Conservation (phyloP, 1,140 invertebrate species). For the Euwallacea similis region DNA sequence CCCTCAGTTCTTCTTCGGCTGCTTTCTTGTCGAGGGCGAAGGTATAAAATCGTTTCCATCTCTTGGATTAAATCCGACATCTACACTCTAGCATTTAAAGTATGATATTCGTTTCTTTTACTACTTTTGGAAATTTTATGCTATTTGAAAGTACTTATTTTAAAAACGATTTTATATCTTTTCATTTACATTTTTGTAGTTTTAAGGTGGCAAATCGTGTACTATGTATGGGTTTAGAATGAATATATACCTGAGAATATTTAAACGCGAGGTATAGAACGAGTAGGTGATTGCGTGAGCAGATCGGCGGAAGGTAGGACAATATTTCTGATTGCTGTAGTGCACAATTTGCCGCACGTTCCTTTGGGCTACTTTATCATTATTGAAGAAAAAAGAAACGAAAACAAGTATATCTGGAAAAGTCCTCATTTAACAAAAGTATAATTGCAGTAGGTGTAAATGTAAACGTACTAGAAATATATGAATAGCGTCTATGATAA, state of each 20-base stretch:
- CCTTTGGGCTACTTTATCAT: constrained; percentile 45
- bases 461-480: constrained; percentile 12
- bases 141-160: too few species aligned
- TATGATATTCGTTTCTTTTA: too few species aligned
- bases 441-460: neutral
- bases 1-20: constrained; percentile 11
- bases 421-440: constrained; percentile 2
- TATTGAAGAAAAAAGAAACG: constrained; percentile 22
- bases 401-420: neutral
- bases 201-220: constrained; percentile 42
- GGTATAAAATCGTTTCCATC: constrained; percentile 31
- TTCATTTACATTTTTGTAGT: constrained; percentile 26
- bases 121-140: too few species aligned
- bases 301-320: constrained; percentile 36
- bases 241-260: constrained; percentile 41
- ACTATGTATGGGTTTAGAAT: constrained; percentile 43
- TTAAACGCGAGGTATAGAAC: constrained; percentile 37
- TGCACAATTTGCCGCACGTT: constrained; percentile 46
- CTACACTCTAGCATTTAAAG: too few species aligned
- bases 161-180: constrained; percentile 26
- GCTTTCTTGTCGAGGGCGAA: constrained; percentile 23
- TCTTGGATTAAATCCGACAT: too few species aligned
- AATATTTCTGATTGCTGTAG: constrained; percentile 43
- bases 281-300: constrained; percentile 44
- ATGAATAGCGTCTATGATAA: constrained; percentile 31